Evolutionary conservation across 2,113 vertebrate genomes (phyloP).

Genomic region (Pelvicachromis taeniatus): DNA sequence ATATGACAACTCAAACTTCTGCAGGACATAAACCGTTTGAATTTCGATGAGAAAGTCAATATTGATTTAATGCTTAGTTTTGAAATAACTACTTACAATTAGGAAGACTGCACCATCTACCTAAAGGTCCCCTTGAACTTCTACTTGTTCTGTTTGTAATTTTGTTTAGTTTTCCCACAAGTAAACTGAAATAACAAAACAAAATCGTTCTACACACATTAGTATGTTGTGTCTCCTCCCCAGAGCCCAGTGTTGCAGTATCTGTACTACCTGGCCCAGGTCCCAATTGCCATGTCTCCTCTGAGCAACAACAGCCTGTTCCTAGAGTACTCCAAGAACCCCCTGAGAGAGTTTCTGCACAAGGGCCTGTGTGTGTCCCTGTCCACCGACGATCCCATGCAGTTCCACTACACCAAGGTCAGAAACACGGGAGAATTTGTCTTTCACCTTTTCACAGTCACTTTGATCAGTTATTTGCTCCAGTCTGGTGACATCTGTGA

Average conservation of each 20-base stretch:
- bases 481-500: not conserved
- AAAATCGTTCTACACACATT: not conserved
- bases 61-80: not conserved
- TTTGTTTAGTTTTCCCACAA: not conserved
- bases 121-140: not conserved
- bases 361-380: conserved; percentile 94
- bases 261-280: conserved; percentile 94
- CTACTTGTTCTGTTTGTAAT: not conserved
- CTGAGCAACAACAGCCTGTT: conserved; percentile 99
- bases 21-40: not conserved
- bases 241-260: conserved; percentile 98
- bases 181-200: not conserved
- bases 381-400: conserved; percentile 96
- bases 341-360: conserved; percentile 90
- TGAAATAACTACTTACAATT: not conserved
- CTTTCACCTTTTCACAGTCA: not conserved
- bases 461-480: not conserved
- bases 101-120: not conserved
- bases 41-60: not conserved
- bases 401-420: conserved; percentile 99
- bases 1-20: not conserved
- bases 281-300: conserved; percentile 98
- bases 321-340: conserved; percentile 95
- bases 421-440: not conserved
- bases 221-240: not conserved